These are phyloP conservation scores for Isoperla grammatica DNA, from an alignment of 2,888 invertebrate species.

Conservation along the genomic window DNA sequence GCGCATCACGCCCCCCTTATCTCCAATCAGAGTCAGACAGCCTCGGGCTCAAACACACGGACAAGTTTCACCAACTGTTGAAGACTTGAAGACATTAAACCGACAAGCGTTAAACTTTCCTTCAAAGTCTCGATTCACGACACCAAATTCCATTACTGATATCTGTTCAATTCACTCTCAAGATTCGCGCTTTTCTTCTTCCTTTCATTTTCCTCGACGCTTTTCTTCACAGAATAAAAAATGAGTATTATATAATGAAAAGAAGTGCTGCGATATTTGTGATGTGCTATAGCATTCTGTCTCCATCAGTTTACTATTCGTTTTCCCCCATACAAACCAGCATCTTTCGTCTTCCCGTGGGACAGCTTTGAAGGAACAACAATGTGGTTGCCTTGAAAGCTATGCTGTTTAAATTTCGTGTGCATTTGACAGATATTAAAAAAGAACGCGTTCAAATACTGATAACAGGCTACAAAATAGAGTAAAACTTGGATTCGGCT, in stretches of 20 bases:
- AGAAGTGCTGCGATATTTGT: constrained; percentile 19
- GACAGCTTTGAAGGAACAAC: constrained; percentile 29
- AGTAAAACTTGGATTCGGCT: constrained; percentile 17
- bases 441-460: constrained; percentile 29
- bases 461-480: constrained; percentile 30
- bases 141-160: constrained; percentile 23
- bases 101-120: constrained; percentile 11
- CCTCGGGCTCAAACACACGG: no score
- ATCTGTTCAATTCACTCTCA: constrained; percentile 20
- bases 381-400: constrained; percentile 27
- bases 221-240: constrained; percentile 15
- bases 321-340: neutral
- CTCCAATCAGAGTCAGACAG: no score
- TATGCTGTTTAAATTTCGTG: constrained; percentile 31
- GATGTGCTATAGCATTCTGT: constrained; percentile 16
- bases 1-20: no score
- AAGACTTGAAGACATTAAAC: constrained; percentile 5
- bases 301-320: constrained; percentile 13
- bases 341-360: constrained; percentile 21
- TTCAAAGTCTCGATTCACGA: constrained; percentile 4
- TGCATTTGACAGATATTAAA: constrained; percentile 33
- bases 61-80: no score
- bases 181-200: constrained; percentile 18
- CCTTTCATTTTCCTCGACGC: constrained; percentile 13
- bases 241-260: constrained; percentile 16